phyloP scores from a whole-genome alignment of 2,888 invertebrate species.

The Standfussiana lucernea region DNA sequence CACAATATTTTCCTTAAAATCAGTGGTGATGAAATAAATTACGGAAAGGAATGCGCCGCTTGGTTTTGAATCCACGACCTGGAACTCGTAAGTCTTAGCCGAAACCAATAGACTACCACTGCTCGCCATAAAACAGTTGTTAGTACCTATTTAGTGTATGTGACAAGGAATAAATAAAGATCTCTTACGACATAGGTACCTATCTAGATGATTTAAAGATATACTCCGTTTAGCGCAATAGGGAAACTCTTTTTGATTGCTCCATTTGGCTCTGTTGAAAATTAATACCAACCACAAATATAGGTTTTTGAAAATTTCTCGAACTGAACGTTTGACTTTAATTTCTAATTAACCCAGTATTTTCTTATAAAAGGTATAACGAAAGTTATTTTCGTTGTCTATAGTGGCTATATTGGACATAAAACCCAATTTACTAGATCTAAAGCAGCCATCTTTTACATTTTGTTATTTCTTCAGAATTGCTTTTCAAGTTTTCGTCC shows the following conservation, averaged over 20 bases:
- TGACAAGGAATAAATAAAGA: not conserved
- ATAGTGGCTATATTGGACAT: conserved; percentile 17
- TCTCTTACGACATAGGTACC: not conserved
- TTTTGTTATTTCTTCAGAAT: conserved; percentile 38
- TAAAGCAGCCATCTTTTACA: conserved; percentile 21
- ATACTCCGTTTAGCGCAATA: not conserved
- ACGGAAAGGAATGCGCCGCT: too few relatives aligned
- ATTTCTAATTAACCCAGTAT: conserved; percentile 18
- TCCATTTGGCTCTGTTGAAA: not conserved
- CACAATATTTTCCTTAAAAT: not conserved
- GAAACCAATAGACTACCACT: not conserved
- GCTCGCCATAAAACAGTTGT: not conserved
- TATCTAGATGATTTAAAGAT: not conserved
- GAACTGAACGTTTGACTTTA: not conserved
- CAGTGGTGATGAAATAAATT: not conserved
- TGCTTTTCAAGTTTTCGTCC: conserved; percentile 31
- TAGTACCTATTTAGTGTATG: not conserved
- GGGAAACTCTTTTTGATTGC: not conserved
- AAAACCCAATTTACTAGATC: conserved; percentile 33
- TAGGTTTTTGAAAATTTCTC: conserved; percentile 5
- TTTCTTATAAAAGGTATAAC: conserved; percentile 7
- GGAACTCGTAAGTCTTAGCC: not conserved
- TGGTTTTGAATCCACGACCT: not conserved
- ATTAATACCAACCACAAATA: conserved; percentile 9
- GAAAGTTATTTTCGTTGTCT: conserved; percentile 29